A percentile compares a stretch with the other conserved stretches of the same genome.
Conservation (phyloP, 2,888 invertebrate genomes). For the Sphaerophoria taeniata region DNA sequence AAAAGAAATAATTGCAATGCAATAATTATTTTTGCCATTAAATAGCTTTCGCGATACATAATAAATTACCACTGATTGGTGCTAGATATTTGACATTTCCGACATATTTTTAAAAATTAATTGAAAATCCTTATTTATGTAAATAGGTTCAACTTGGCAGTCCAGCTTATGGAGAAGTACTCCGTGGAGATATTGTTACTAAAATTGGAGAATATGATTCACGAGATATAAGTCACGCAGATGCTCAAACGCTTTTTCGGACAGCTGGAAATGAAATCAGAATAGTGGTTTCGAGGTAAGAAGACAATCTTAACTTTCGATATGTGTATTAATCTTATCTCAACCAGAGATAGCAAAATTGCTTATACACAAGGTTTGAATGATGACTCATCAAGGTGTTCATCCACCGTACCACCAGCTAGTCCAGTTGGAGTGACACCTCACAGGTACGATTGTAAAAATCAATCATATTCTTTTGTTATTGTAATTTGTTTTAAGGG, state of each 20-base stretch:
- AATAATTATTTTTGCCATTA: constrained; percentile 9
- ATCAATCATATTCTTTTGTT: not conserved
- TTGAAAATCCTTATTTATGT: not conserved
- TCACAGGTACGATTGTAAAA: constrained; percentile 46
- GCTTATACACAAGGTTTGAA: constrained; percentile 83
- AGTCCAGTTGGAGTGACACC: constrained; percentile 74
- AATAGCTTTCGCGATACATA: not conserved
- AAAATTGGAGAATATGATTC: constrained; percentile 96
- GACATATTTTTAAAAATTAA: not conserved
- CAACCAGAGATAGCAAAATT: constrained; percentile 81
- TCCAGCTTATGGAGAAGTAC: constrained; percentile 92
- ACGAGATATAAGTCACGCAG: constrained; percentile 93
- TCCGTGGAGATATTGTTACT: constrained; percentile 94
- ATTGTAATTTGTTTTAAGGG: constrained; percentile 75
- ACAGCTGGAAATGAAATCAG: constrained; percentile 91
- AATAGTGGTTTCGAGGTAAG: constrained; percentile 92
- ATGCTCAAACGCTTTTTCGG: constrained; percentile 94
- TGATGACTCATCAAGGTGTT: constrained; percentile 84
- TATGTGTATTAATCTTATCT: not conserved
- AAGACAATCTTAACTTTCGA: constrained; percentile 32
- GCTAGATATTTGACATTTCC: constrained; percentile 24
- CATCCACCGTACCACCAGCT: constrained; percentile 81
- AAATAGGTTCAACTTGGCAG: constrained; percentile 92
- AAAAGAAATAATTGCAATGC: constrained; percentile 23
- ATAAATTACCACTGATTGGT: constrained; percentile 7